A percentile compares a stretch with the other conserved stretches of the same genome.
Conservation (phyloP, 1,140 invertebrate genomes). For the Macrotrachela quadricornifera region DNA sequence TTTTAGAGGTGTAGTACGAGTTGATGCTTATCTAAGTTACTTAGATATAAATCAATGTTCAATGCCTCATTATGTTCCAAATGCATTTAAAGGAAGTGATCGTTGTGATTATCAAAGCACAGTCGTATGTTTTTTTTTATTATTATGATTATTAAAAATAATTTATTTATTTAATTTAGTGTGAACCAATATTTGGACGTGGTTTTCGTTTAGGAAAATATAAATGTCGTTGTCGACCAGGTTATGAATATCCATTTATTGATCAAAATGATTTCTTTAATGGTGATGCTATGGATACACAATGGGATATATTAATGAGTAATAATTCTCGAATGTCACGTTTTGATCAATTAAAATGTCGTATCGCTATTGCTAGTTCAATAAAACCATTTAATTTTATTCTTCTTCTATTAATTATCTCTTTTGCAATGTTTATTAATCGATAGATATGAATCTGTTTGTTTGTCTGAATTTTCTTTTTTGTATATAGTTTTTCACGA, state of each 20-base stretch:
- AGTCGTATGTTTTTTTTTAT: conserved; percentile 49
- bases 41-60: conserved; percentile 87
- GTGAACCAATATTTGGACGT: conserved; percentile 6
- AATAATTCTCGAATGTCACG: conserved; percentile 2
- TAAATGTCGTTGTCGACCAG: conserved; percentile 90
- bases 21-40: conserved; percentile 66
- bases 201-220: conserved; percentile 80
- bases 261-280: conserved; percentile 7
- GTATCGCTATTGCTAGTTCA: conserved; percentile 5
- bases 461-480: no score
- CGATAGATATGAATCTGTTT: no score
- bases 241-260: conserved; percentile 75
- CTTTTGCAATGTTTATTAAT: no score
- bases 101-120: conserved; percentile 74
- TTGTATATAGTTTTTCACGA: no score
- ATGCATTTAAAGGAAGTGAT: conserved; percentile 81
- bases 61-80: conserved; percentile 52
- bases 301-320: conserved; percentile 4
- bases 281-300: conserved; percentile 7
- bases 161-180: conserved; percentile 5
- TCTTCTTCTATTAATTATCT: no score
- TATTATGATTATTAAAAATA: not conserved
- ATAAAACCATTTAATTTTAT: conserved; percentile 1
- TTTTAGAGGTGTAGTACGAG: conserved; percentile 71
- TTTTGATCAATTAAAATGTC: conserved; percentile 7